These are phyloP conservation scores for Collichthys lucidus DNA, from an alignment of 2,113 vertebrate genomes.

Conservation along the genomic window DNA sequence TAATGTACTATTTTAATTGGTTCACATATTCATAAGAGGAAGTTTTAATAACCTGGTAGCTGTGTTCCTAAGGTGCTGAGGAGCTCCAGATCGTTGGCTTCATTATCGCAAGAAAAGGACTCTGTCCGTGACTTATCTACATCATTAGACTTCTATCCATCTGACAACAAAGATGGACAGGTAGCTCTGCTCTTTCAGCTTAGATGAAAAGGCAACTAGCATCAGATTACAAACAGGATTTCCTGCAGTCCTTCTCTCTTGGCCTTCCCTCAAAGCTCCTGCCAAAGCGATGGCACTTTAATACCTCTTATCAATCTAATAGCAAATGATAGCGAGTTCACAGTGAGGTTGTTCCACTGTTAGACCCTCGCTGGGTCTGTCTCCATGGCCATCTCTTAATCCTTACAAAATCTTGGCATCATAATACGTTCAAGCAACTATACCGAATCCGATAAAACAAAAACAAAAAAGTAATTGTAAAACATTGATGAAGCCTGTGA, in stretches of 20 bases:
- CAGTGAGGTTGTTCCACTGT: background rate
- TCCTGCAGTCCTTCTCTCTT: conserved; percentile 4
- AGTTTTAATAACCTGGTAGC: conserved; percentile 42
- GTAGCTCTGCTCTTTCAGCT: conserved; percentile 41
- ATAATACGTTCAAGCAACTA: background rate
- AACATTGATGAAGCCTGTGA: background rate
- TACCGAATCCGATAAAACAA: background rate
- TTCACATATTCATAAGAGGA: conserved; percentile 37
- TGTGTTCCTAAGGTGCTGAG: conserved; percentile 14
- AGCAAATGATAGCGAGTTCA: conserved; percentile 32
- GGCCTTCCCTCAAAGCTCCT: conserved; percentile 15
- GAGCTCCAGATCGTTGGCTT: conserved; percentile 52
- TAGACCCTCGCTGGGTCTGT: background rate
- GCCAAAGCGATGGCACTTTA: conserved; percentile 30
- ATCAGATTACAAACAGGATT: conserved; percentile 37
- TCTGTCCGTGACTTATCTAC: conserved; percentile 40
- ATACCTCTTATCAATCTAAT: conserved; percentile 45
- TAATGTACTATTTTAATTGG: conserved; percentile 55
- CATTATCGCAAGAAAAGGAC: conserved; percentile 48
- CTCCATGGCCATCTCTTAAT: background rate
- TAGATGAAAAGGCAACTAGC: conserved; percentile 37
- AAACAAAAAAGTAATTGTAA: background rate
- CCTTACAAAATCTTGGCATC: background rate
- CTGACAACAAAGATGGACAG: conserved; percentile 47
- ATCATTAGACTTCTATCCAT: conserved; percentile 57